phyloP scores from a whole-genome alignment of 1,140 invertebrate genomes.

The Trissolcus basalis region DNA sequence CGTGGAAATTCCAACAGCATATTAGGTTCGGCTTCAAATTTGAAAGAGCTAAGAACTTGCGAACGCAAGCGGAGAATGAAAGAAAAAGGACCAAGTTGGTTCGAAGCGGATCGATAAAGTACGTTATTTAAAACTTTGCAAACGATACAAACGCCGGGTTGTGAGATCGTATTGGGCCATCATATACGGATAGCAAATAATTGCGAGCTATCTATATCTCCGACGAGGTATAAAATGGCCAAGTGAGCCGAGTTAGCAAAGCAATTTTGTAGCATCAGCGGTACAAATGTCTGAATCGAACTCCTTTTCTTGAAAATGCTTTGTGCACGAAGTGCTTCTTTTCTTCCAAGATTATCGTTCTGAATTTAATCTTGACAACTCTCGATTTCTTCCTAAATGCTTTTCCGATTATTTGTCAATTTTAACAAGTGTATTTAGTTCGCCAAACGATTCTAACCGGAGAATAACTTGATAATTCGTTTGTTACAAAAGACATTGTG shows the following conservation, averaged over 20 bases:
- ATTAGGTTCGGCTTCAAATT: conserved; percentile 54
- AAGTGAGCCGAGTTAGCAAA: conserved; percentile 42
- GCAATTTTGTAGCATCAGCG: conserved; percentile 56
- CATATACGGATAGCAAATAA: conserved; percentile 48
- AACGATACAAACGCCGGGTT: conserved; percentile 44
- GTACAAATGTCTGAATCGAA: conserved; percentile 56
- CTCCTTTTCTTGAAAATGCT: conserved; percentile 38
- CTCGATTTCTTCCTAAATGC: conserved; percentile 29
- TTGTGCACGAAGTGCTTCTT: conserved; percentile 27
- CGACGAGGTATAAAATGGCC: conserved; percentile 48
- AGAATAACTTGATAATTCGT: too few relatives aligned
- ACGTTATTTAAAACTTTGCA: conserved; percentile 58
- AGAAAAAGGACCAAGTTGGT: conserved; percentile 39
- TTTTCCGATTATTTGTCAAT: conserved; percentile 43
- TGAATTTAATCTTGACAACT: conserved; percentile 50
- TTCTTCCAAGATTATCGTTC: conserved; percentile 46
- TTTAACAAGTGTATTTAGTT: conserved; percentile 31
- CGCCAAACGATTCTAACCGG: too few relatives aligned
- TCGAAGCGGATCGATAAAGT: conserved; percentile 49
- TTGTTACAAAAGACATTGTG: too few relatives aligned
- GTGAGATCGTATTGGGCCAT: conserved; percentile 32
- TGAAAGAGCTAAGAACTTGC: conserved; percentile 43
- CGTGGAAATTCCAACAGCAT: conserved; percentile 44
- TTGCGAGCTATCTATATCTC: conserved; percentile 54
- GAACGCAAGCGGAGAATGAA: conserved; percentile 12